Evolutionary conservation across 2,888 invertebrate species (phyloP), one percentile per base, ranked within the genome.

Genomic region (Luperina testacea): DNA sequence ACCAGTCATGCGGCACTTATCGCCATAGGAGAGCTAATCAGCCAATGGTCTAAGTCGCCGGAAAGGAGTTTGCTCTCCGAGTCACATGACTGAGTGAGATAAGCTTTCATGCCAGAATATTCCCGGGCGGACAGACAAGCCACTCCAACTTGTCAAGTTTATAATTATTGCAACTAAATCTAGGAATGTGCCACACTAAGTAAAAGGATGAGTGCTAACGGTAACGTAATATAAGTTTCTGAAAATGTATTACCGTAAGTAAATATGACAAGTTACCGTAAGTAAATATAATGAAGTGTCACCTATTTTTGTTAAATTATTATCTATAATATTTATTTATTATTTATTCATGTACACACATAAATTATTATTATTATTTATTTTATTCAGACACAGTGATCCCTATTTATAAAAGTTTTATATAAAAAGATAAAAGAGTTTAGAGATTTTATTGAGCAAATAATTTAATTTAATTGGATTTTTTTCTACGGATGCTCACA

Each of bases 11-110:
- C 79, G 79, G 69, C 76, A 86, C 71, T 85, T 73, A 87, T 88
- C 76, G 76, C 27, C 72, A 72, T 86, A 81, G 79, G 82, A 80
- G 70, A 77, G 77, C 75, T 88, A 86, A 88, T 86, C 88, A 81
- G 65, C 61, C 77, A 80, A 70, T 84, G 72, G 76, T 77, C 70
- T 77, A 83, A 81, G 80, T 65, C 70, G 38, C 48, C 72, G 73
- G 72, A 77, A 84, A 72, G 77, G 82, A 88, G 82, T 84, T 84
- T 84, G 74, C 70, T 76, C 81, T 75, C 72, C 72, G 38, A 80
- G 72, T 80, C 84, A 88, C 77, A 77, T 73, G 82, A 86, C 76
- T 81, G 68, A 77, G 51, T 53, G 27, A 81, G 86, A 84, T 84
- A 86, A 86, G 84, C 81, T 48, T 75, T 74, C 77, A 75, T 73